phyloP scores from a whole-genome alignment of 1,140 invertebrate species.

The Rhyacophila brunnea region DNA sequence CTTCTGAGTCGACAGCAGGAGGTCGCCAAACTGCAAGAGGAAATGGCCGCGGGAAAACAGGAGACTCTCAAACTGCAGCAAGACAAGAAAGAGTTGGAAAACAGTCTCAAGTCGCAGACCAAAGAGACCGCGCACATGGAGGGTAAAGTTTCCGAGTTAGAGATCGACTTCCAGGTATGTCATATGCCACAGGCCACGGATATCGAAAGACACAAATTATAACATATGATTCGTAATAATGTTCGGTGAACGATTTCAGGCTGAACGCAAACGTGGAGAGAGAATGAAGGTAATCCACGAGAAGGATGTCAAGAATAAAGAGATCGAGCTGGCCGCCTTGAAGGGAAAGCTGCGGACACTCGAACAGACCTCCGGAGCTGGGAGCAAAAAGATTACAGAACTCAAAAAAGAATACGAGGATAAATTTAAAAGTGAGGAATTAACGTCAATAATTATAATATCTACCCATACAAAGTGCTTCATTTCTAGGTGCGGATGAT shows the following conservation, averaged over 20 bases:
- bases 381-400: slow-evolving; percentile 64
- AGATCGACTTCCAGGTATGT: slow-evolving; percentile 62
- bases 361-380: slow-evolving; percentile 59
- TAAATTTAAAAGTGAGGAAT: slow-evolving; percentile 67
- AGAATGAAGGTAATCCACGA: slow-evolving; percentile 61
- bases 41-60: slow-evolving; percentile 54
- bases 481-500: too few species aligned
- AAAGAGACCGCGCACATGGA: slow-evolving; percentile 59
- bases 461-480: too few species aligned
- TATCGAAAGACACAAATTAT: not conserved
- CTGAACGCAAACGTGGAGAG: slow-evolving; percentile 63
- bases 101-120: slow-evolving; percentile 54
- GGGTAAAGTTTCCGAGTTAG: slow-evolving; percentile 60
- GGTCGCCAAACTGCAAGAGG: slow-evolving; percentile 51
- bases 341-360: slow-evolving; percentile 64
- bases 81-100: slow-evolving; percentile 57
- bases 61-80: slow-evolving; percentile 65
- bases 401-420: slow-evolving; percentile 67
- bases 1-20: slow-evolving; percentile 47
- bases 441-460: too few species aligned
- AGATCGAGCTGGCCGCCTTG: slow-evolving; percentile 63
- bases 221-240: not conserved
- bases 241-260: slow-evolving; percentile 41
- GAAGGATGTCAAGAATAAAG: slow-evolving; percentile 63
- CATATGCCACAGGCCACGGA: not conserved